Percentiles rank a stretch among this genome's conserved stretches.
Evolutionary conservation across 2,113 vertebrate genomes (phyloP).

Genomic region (Tachysurus vachellii): DNA sequence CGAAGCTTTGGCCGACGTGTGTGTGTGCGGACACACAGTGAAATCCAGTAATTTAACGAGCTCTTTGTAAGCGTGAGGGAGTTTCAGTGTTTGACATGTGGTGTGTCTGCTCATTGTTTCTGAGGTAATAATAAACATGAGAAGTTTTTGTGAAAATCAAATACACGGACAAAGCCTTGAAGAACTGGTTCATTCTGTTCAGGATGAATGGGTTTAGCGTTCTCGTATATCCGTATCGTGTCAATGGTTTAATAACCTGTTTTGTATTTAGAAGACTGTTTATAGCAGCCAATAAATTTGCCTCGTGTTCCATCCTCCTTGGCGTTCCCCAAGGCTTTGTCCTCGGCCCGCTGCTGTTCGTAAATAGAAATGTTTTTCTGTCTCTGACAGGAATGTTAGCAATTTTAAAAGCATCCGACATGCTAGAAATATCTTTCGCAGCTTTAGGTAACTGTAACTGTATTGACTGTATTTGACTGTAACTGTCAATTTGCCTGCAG

Average conservation of each 20-base stretch:
- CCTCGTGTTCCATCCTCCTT: not conserved
- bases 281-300: not conserved
- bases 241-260: not conserved
- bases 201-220: not conserved
- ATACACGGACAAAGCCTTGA: not conserved
- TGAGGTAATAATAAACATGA: not conserved
- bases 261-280: not conserved
- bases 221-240: not conserved
- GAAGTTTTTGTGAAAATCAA: not conserved
- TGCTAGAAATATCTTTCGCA: not conserved
- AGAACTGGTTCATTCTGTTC: conserved; percentile 15
- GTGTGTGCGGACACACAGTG: not conserved
- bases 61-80: not conserved
- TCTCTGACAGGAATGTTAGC: not conserved
- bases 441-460: no score
- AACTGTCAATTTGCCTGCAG: not conserved
- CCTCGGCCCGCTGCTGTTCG: not conserved
- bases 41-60: not conserved
- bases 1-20: no score
- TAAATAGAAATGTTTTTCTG: not conserved
- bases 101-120: not conserved
- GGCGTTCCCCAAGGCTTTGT: not conserved
- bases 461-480: no score
- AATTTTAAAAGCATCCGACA: not conserved
- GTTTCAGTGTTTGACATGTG: not conserved